Percentiles rank a stretch among this genome's conserved stretches.
phyloP scores from a whole-genome alignment of 2,888 invertebrate species.

The Hydroisotoma schaefferi region DNA sequence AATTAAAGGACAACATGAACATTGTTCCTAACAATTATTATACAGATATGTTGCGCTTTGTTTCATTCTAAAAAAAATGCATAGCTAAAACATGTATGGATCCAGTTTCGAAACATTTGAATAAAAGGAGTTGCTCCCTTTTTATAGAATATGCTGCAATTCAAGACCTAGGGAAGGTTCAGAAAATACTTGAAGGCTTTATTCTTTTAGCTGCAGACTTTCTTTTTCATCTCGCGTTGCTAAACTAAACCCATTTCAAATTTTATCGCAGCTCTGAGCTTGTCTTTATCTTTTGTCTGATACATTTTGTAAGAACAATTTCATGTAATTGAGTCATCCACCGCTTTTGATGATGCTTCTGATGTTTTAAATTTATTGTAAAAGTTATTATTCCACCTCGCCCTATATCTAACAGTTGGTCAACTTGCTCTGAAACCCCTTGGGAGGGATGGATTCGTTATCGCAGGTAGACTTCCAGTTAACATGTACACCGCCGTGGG shows the following conservation, averaged over 20 bases:
- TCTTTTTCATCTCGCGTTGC: neutral
- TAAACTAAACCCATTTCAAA: neutral
- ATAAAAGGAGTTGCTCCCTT: too few relatives aligned
- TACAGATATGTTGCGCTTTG: too few relatives aligned
- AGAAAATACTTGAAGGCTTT: neutral
- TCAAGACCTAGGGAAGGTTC: too few relatives aligned
- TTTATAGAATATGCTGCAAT: too few relatives aligned
- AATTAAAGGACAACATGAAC: too few relatives aligned
- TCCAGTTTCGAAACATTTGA: too few relatives aligned
- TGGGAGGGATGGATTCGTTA: slow-evolving; percentile 62
- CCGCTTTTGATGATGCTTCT: neutral
- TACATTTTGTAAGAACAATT: neutral
- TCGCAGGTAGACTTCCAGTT: slow-evolving; percentile 60
- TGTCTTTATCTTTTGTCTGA: neutral
- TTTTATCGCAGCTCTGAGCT: too few relatives aligned
- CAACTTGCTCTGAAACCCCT: slow-evolving; percentile 77
- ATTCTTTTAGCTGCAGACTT: neutral
- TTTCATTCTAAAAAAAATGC: too few relatives aligned
- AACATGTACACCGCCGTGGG: slow-evolving; percentile 86
- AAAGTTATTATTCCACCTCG: neutral
- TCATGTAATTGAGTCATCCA: neutral
- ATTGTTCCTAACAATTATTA: too few relatives aligned
- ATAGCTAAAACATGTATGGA: too few relatives aligned
- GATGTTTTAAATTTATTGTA: neutral
- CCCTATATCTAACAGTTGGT: slow-evolving; percentile 56